phyloP scores from a whole-genome alignment of 2,888 invertebrate species.

The Lepidochitona cinerea region DNA sequence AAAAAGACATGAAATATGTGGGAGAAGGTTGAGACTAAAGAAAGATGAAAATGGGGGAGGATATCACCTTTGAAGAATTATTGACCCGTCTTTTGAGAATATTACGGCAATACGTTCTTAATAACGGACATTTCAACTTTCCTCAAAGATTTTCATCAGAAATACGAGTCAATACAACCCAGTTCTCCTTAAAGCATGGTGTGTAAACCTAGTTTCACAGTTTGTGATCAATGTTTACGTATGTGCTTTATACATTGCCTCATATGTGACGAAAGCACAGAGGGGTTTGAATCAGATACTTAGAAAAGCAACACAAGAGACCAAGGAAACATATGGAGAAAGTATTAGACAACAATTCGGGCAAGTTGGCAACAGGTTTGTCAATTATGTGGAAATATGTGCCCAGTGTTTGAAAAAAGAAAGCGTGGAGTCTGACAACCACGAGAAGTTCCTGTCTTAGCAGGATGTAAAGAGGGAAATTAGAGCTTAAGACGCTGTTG shows the following conservation, averaged over 20 bases:
- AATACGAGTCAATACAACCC: slow-evolving; percentile 23
- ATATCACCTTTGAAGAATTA: background rate
- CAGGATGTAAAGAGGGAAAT: background rate
- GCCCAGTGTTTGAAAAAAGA: slow-evolving; percentile 32
- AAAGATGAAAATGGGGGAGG: background rate
- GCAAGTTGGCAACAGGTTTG: slow-evolving; percentile 41
- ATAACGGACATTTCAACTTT: slow-evolving; percentile 13
- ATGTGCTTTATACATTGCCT: slow-evolving; percentile 38
- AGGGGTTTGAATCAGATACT: slow-evolving; percentile 39
- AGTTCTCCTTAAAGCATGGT: too few relatives aligned
- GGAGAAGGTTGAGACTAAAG: background rate
- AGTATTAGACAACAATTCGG: too few relatives aligned
- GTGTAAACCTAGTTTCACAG: slow-evolving; percentile 15
- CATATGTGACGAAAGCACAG: too few relatives aligned
- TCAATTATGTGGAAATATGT: slow-evolving; percentile 44
- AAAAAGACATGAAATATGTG: too few relatives aligned
- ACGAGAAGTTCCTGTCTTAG: background rate
- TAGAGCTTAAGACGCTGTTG: background rate
- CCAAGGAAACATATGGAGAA: slow-evolving; percentile 18
- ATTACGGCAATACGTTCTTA: background rate
- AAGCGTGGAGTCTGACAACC: background rate
- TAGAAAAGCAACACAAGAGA: slow-evolving; percentile 31
- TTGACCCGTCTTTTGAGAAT: background rate
- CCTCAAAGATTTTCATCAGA: slow-evolving; percentile 17
- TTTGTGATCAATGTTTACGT: slow-evolving; percentile 33